Percentiles rank a stretch among this genome's conserved stretches.
Conservation (phyloP, 1,140 invertebrate species). For the Pararge aegeria region DNA sequence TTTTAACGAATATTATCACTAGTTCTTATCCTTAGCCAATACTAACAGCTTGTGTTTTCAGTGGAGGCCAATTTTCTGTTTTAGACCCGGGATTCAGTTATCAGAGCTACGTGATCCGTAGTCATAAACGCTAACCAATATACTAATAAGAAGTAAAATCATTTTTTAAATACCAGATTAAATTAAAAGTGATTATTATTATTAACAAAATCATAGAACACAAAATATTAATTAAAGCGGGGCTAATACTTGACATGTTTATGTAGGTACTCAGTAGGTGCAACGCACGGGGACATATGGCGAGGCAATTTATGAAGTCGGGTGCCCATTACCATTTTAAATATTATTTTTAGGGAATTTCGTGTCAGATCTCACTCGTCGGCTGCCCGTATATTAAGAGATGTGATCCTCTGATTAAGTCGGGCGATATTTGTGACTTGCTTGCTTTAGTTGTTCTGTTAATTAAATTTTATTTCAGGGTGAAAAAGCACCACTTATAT, state of each 20-base stretch:
- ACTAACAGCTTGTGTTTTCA: no score
- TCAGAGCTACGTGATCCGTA: no score
- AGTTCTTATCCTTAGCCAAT: no score
- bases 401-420: conserved; percentile 77
- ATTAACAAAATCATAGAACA: conserved; percentile 46
- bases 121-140: no score
- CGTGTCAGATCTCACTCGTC: conserved; percentile 78
- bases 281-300: conserved; percentile 73
- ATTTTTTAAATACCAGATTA: no score
- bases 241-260: conserved; percentile 76
- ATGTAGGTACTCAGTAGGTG: conserved; percentile 77
- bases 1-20: no score
- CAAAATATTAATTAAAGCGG: conserved; percentile 43
- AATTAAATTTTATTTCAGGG: conserved; percentile 51
- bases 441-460: conserved; percentile 60
- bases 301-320: conserved; percentile 75
- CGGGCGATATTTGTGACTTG: conserved; percentile 60
- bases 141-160: no score
- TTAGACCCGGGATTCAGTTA: no score
- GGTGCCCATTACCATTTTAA: conserved; percentile 78
- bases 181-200: no score
- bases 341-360: conserved; percentile 80
- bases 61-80: no score
- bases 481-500: background rate
- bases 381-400: conserved; percentile 72